phyloP scores from a whole-genome alignment of 37 sponge, comb jelly and placozoan genomes.

The Hexactinellida sp. region DNA sequence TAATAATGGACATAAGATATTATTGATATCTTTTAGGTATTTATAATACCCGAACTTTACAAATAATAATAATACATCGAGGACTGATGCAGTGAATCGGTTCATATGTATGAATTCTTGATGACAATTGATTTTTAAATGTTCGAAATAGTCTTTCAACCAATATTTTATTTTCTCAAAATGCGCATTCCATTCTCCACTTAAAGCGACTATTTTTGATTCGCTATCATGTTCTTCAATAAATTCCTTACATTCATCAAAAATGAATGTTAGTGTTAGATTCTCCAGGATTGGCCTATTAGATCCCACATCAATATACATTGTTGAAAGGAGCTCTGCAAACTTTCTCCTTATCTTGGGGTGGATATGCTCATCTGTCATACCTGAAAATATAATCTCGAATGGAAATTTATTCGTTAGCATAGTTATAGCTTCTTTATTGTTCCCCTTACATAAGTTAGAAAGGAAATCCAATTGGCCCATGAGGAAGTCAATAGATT shows the following conservation, averaged over 20 bases:
- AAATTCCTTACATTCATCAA: not conserved
- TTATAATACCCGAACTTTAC: conserved; percentile 12
- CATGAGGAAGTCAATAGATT: too few relatives aligned
- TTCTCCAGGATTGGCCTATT: conserved; percentile 39
- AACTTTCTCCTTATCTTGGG: not conserved
- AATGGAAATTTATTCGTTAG: not conserved
- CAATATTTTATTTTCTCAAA: conserved; percentile 30
- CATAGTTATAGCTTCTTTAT: not conserved
- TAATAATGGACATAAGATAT: conserved; percentile 33
- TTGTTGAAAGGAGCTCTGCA: not conserved
- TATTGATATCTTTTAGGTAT: conserved; percentile 29
- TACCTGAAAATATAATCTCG: not conserved
- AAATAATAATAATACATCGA: not conserved
- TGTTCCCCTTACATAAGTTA: not conserved
- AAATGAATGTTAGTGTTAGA: conserved; percentile 36
- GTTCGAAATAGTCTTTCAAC: conserved; percentile 13
- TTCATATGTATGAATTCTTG: not conserved
- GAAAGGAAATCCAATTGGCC: not conserved
- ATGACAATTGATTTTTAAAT: not conserved
- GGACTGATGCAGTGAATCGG: not conserved
- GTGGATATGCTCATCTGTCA: not conserved
- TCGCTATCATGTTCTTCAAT: conserved; percentile 15
- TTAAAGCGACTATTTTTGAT: conserved; percentile 19
- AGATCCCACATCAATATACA: conserved; percentile 47
- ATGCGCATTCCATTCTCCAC: conserved; percentile 29